A percentile compares a stretch with the other conserved stretches of the same genome.
These are phyloP conservation scores for Xestobium rufovillosum DNA, from an alignment of 2,888 invertebrate genomes.

Conservation along the genomic window DNA sequence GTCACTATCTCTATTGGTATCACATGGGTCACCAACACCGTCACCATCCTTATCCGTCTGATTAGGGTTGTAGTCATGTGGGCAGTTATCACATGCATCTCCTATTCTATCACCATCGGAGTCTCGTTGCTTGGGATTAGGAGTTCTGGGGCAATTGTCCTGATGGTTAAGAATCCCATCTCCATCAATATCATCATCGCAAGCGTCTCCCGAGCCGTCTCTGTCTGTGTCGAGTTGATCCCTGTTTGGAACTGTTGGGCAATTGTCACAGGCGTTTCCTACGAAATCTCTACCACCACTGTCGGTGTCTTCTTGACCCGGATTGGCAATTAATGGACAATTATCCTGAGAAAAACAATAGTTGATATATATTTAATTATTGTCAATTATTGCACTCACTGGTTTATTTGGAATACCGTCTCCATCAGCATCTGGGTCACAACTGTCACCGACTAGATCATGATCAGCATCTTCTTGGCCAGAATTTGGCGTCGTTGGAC, in stretches of 20 bases:
- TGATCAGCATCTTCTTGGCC: slow-evolving; percentile 89
- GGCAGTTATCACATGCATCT: slow-evolving; percentile 88
- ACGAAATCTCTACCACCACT: slow-evolving; percentile 62
- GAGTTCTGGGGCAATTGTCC: slow-evolving; percentile 67
- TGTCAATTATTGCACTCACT: too few species aligned
- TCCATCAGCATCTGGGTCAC: slow-evolving; percentile 88
- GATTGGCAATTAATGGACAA: slow-evolving; percentile 73
- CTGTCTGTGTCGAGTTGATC: slow-evolving; percentile 81
- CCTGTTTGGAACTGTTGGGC: slow-evolving; percentile 73
- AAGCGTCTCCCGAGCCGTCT: slow-evolving; percentile 78
- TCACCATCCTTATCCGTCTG: slow-evolving; percentile 70
- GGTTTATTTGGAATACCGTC: slow-evolving; percentile 67
- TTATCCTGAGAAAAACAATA: slow-evolving; percentile 74
- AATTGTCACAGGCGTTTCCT: slow-evolving; percentile 90
- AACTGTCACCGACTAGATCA: slow-evolving; percentile 80
- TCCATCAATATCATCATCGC: slow-evolving; percentile 88
- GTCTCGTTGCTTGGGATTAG: slow-evolving; percentile 77
- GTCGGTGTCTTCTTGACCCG: slow-evolving; percentile 67
- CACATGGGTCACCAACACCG: slow-evolving; percentile 84
- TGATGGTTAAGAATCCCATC: slow-evolving; percentile 69
- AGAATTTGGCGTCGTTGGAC: slow-evolving; percentile 77
- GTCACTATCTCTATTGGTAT: slow-evolving; percentile 78
- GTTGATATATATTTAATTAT: too few species aligned
- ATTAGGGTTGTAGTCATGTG: slow-evolving; percentile 63
- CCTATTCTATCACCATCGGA: slow-evolving; percentile 80